phyloP scores from a whole-genome alignment of 1,140 invertebrate genomes.

The Megathymus violae region DNA sequence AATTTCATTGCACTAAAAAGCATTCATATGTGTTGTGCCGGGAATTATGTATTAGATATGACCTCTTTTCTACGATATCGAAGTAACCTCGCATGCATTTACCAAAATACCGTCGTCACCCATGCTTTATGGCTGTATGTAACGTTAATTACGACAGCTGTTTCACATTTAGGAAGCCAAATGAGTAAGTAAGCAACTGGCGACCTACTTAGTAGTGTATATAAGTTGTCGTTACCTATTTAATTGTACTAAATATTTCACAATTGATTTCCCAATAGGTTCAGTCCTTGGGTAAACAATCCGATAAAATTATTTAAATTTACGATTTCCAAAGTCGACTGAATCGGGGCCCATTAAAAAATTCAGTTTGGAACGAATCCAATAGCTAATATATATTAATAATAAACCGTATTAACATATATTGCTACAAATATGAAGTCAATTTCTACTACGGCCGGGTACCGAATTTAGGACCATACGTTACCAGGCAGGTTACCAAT shows the following conservation, averaged over 20 bases:
- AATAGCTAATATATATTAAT: too few relatives aligned
- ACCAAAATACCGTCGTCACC: conserved; percentile 30
- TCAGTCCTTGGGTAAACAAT: too few relatives aligned
- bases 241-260: background rate
- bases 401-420: too few relatives aligned
- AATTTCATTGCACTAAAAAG: background rate
- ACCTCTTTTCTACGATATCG: conserved; percentile 17
- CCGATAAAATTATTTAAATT: too few relatives aligned
- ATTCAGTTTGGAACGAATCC: too few relatives aligned
- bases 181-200: conserved; percentile 21
- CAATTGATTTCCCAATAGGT: too few relatives aligned
- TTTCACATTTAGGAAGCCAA: conserved; percentile 30
- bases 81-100: conserved; percentile 31
- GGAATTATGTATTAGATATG: conserved; percentile 11
- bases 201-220: conserved; percentile 24
- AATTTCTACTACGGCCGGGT: too few relatives aligned
- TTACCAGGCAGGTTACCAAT: too few relatives aligned
- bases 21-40: background rate
- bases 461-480: too few relatives aligned
- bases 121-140: conserved; percentile 29
- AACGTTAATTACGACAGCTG: conserved; percentile 33
- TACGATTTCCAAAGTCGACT: too few relatives aligned
- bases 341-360: too few relatives aligned
- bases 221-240: conserved; percentile 1
- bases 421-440: too few relatives aligned